These are phyloP conservation scores for Lysandra bellargus DNA, from an alignment of 2,888 invertebrate species.

Conservation along the genomic window DNA sequence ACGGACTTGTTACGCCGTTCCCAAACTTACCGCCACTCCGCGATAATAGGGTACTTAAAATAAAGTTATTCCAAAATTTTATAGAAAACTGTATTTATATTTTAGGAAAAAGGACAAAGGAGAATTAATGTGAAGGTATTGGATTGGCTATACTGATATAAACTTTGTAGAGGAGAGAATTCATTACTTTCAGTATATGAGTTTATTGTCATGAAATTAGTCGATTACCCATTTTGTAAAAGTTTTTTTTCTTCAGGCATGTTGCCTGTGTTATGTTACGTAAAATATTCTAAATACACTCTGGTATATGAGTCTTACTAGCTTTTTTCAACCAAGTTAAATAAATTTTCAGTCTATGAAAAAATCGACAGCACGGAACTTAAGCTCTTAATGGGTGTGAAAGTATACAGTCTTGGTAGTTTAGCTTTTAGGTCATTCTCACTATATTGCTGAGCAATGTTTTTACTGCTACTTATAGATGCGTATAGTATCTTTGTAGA, in stretches of 20 bases:
- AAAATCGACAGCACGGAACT: background rate
- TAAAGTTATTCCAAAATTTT: background rate
- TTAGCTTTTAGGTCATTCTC: too few relatives aligned
- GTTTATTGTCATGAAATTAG: too few relatives aligned
- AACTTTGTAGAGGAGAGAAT: background rate
- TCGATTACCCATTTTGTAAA: too few relatives aligned
- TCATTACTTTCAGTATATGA: background rate
- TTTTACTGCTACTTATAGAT: too few relatives aligned
- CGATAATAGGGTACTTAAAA: constrained; percentile 18
- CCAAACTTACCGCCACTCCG: constrained; percentile 1
- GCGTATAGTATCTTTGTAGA: too few relatives aligned
- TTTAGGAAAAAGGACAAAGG: background rate
- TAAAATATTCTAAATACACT: background rate
- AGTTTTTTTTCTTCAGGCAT: too few relatives aligned
- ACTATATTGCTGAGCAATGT: too few relatives aligned
- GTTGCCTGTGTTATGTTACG: too few relatives aligned
- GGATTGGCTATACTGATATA: background rate
- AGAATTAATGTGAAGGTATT: background rate
- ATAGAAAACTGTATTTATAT: background rate
- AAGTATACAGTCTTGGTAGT: background rate
- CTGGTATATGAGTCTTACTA: background rate
- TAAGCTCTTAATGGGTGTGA: background rate
- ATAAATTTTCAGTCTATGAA: background rate
- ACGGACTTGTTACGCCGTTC: constrained; percentile 14
- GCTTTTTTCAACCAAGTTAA: background rate